Evolutionary conservation across 2,888 invertebrate genomes (phyloP).

Genomic region (Diplolepis rosae): DNA sequence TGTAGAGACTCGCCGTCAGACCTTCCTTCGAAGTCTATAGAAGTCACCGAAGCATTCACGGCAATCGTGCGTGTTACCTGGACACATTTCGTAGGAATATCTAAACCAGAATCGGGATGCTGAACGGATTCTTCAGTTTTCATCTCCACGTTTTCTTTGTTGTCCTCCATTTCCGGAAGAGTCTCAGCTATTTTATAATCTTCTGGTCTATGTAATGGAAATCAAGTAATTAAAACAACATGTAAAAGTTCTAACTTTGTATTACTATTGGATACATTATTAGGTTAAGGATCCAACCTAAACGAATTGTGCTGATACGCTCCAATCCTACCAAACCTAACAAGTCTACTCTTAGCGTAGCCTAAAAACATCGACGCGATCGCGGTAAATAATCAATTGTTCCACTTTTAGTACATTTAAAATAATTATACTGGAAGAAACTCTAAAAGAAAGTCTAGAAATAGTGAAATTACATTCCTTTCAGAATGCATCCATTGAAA

Average conservation of each 20-base stretch:
- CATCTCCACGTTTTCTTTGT: conserved; percentile 80
- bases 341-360: no score
- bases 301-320: no score
- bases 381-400: no score
- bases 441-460: no score
- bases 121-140: conserved; percentile 79
- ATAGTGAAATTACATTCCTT: no score
- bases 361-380: no score
- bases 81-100: conserved; percentile 95
- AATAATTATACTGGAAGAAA: no score
- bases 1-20: conserved; percentile 89
- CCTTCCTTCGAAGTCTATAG: conserved; percentile 97
- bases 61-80: conserved; percentile 82
- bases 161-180: conserved; percentile 80
- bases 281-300: no score
- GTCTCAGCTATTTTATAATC: conserved; percentile 91
- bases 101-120: conserved; percentile 75
- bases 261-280: background rate
- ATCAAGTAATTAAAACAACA: background rate
- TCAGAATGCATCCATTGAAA: no score
- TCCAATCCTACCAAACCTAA: no score
- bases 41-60: conserved; percentile 90
- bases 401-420: no score
- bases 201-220: conserved; percentile 79
- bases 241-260: conserved; percentile 9